phyloP scores from a whole-genome alignment of 1,140 invertebrate species.

The Macrostomum lignano region DNA sequence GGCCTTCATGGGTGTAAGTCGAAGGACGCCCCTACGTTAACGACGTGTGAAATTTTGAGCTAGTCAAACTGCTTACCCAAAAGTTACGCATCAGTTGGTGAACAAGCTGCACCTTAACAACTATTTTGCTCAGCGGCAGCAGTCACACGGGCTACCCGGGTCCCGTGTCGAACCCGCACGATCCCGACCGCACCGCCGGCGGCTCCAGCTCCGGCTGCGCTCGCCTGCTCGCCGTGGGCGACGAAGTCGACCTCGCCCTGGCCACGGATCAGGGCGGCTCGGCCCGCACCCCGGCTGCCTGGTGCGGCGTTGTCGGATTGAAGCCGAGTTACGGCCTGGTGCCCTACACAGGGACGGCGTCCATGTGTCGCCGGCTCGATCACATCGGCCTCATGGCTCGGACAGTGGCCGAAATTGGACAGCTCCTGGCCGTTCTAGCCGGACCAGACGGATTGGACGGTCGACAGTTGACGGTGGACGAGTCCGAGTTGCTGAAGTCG shows the following conservation, averaged over 20 bases:
- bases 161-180: slow-evolving; percentile 7
- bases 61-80: too few relatives aligned
- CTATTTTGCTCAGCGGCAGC: slow-evolving; percentile 7
- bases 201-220: slow-evolving; percentile 10
- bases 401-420: slow-evolving; percentile 5
- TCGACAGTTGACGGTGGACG: too few relatives aligned
- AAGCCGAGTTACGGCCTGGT: slow-evolving; percentile 13
- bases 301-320: background rate
- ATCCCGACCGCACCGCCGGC: slow-evolving; percentile 4
- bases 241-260: background rate
- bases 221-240: slow-evolving; percentile 7
- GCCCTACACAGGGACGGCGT: slow-evolving; percentile 13
- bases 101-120: slow-evolving; percentile 9
- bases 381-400: slow-evolving; percentile 7
- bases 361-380: slow-evolving; percentile 8
- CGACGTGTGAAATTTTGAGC: too few relatives aligned
- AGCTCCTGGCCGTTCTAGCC: too few relatives aligned
- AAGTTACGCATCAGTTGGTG: too few relatives aligned
- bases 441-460: too few relatives aligned
- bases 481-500: too few relatives aligned
- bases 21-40: too few relatives aligned
- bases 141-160: slow-evolving; percentile 7
- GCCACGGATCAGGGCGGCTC: background rate
- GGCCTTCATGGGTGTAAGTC: too few relatives aligned
- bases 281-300: slow-evolving; percentile 1